Conservation (phyloP, 1,140 invertebrate genomes). For the Diabrotica virgifera region DNA sequence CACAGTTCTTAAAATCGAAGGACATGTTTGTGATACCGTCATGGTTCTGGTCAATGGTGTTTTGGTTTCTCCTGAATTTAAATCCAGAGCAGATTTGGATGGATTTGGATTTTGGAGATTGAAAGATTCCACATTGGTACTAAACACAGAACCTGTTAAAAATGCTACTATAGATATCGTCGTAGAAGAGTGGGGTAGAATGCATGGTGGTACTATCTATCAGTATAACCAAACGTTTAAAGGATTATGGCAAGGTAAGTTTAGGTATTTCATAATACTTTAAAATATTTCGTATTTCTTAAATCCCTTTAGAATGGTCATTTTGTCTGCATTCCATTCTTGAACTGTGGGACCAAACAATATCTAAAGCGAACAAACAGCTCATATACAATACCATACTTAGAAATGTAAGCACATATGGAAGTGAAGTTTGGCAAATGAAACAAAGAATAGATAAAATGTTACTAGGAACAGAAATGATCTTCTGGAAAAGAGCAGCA, state of each 20-base stretch:
- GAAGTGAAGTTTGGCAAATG: too few relatives aligned
- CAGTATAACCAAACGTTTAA: conserved; percentile 47
- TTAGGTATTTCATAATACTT: too few relatives aligned
- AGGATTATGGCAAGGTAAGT: conserved; percentile 51
- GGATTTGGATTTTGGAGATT: conserved; percentile 51
- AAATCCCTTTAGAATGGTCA: too few relatives aligned
- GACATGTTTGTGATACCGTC: conserved; percentile 54
- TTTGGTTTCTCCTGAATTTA: conserved; percentile 42
- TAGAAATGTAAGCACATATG: too few relatives aligned
- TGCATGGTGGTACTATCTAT: conserved; percentile 53
- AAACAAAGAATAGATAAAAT: too few relatives aligned
- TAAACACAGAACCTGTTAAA: conserved; percentile 27
- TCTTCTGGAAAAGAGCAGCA: too few relatives aligned
- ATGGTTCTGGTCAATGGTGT: conserved; percentile 52
- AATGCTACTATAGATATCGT: conserved; percentile 52
- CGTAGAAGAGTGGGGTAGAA: conserved; percentile 59
- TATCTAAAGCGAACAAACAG: too few relatives aligned
- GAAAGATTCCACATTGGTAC: conserved; percentile 37
- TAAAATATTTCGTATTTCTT: too few relatives aligned
- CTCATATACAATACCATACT: too few relatives aligned
- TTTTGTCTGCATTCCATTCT: too few relatives aligned
- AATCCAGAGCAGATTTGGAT: conserved; percentile 38
- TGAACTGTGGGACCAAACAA: too few relatives aligned
- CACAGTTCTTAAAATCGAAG: conserved; percentile 47
- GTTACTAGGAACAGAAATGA: too few relatives aligned